These are phyloP conservation scores for Megalopta genalis DNA, from an alignment of 1,140 invertebrate genomes.

Conservation along the genomic window DNA sequence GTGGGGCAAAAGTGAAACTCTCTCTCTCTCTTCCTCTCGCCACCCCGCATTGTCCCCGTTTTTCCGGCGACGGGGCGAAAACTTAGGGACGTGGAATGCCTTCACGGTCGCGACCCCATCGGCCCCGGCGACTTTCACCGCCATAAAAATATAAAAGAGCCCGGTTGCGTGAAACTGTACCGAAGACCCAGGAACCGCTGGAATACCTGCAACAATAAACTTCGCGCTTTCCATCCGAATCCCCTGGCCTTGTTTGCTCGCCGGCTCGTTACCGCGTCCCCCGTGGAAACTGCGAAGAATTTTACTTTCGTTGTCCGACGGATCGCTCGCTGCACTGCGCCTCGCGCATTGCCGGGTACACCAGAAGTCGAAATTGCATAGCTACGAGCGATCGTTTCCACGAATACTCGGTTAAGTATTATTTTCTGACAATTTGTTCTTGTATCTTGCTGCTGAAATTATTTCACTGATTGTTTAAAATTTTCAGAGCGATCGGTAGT, in stretches of 20 bases:
- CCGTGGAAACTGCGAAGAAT: neutral
- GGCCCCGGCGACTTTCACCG: constrained; percentile 73
- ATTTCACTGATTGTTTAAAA: no score
- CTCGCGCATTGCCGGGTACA: neutral
- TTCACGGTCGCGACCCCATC: constrained; percentile 68
- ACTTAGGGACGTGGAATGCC: constrained; percentile 67
- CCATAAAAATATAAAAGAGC: constrained; percentile 78
- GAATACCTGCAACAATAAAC: constrained; percentile 27
- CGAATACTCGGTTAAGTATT: neutral
- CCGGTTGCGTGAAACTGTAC: constrained; percentile 74
- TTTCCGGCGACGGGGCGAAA: constrained; percentile 67
- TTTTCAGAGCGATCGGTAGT: no score
- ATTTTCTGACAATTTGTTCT: no score
- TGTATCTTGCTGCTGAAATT: no score
- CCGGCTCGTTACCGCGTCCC: neutral
- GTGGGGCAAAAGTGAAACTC: constrained; percentile 75
- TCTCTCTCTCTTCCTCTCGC: neutral
- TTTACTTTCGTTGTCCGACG: neutral
- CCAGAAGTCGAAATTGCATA: neutral
- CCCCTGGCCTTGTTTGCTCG: neutral
- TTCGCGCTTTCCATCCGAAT: neutral
- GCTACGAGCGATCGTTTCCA: neutral
- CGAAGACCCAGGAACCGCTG: neutral
- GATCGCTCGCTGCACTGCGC: neutral
- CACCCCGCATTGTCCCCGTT: constrained; percentile 67